Evolutionary conservation across 2,797 vertebrate genomes (phyloP).

Genomic region (Pangasius macronema): DNA sequence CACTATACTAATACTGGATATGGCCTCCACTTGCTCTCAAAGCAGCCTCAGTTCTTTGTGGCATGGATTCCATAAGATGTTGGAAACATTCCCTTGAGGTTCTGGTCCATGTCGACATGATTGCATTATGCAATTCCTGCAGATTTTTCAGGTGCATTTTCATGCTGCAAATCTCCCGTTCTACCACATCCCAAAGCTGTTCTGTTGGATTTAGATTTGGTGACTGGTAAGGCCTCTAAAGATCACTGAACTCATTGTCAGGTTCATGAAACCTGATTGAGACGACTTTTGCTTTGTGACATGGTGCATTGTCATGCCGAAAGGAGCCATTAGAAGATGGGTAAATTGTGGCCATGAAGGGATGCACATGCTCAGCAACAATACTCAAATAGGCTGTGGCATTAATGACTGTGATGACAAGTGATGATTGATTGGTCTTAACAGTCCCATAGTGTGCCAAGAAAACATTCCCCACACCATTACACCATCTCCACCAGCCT

Average conservation of each 20-base stretch:
- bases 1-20: no score
- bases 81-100: not conserved
- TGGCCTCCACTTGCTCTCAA: not conserved
- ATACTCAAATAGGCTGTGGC: not conserved
- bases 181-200: not conserved
- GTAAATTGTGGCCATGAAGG: not conserved
- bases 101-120: not conserved
- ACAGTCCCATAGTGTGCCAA: not conserved
- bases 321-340: not conserved
- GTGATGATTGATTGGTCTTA: no score
- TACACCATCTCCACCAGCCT: not conserved
- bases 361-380: not conserved
- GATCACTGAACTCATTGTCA: not conserved
- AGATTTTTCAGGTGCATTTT: not conserved
- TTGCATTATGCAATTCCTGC: not conserved
- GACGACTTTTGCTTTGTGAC: not conserved
- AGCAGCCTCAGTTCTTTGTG: not conserved
- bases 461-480: not conserved
- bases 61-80: not conserved
- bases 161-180: not conserved
- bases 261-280: not conserved
- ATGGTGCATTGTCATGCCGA: not conserved
- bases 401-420: not conserved
- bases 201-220: not conserved
- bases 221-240: not conserved